phyloP scores from a whole-genome alignment of 2,888 invertebrate genomes.

The Plemyria rubiginata region DNA sequence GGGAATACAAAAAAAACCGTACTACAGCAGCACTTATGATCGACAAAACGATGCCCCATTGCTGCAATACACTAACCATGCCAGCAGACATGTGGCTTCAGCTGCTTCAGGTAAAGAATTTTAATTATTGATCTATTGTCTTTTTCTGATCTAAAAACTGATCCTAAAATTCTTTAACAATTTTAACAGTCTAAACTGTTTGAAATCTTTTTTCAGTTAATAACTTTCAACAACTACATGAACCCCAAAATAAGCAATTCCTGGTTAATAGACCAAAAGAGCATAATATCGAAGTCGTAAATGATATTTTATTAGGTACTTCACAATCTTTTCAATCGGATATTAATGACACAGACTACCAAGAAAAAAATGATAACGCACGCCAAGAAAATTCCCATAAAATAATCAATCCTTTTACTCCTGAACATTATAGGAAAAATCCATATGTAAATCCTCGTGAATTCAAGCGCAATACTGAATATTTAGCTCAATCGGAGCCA shows the following conservation, averaged over 20 bases:
- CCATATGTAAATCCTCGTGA: neutral
- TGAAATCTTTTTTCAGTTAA: slow-evolving; percentile 11
- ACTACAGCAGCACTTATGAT: slow-evolving; percentile 3
- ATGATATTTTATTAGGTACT: slow-evolving; percentile 6
- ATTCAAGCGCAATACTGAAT: neutral
- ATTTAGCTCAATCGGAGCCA: neutral
- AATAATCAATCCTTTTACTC: neutral
- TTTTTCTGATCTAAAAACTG: too few relatives aligned
- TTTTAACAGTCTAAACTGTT: too few relatives aligned
- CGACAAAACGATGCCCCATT: slow-evolving; percentile 1
- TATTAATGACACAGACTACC: slow-evolving; percentile 1
- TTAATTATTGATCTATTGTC: too few relatives aligned
- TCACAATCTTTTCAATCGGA: slow-evolving; percentile 12
- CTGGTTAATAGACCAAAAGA: slow-evolving; percentile 13
- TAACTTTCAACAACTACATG: neutral
- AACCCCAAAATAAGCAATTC: neutral
- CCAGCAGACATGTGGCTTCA: neutral
- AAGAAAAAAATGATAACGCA: slow-evolving; percentile 1
- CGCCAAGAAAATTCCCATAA: neutral
- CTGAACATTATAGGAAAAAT: slow-evolving; percentile 1
- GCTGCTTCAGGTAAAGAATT: slow-evolving; percentile 9
- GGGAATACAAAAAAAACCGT: slow-evolving; percentile 1
- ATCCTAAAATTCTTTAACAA: too few relatives aligned
- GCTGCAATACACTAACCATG: neutral
- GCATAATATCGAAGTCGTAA: slow-evolving; percentile 6